Conservation (phyloP, 2,113 vertebrate genomes). For the Nothocercus nigrocapillus region DNA sequence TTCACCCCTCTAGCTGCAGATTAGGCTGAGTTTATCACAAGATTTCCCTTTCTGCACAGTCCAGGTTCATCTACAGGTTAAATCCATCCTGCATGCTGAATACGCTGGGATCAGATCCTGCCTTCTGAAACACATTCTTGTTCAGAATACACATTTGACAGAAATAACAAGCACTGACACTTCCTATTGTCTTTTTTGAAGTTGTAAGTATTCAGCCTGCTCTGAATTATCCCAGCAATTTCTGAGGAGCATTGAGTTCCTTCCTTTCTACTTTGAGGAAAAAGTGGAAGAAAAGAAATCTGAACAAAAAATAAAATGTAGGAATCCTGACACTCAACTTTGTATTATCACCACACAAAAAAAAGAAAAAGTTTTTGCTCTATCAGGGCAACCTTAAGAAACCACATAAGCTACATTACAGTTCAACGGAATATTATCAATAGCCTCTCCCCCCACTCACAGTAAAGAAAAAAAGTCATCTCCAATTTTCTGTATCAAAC, state of each 20-base stretch:
- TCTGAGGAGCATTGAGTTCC: neutral
- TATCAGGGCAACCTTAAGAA: neutral
- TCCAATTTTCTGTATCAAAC: neutral
- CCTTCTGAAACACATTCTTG: neutral
- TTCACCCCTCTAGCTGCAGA: neutral
- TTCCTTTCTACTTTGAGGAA: neutral
- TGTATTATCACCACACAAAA: neutral
- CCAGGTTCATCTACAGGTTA: neutral
- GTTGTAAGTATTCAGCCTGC: neutral
- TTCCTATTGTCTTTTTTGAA: fast-evolving
- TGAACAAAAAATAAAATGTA: neutral
- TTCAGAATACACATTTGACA: neutral
- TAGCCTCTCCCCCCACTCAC: neutral
- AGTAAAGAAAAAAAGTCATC: neutral
- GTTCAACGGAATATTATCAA: fast-evolving
- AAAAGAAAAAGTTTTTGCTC: neutral
- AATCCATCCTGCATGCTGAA: neutral
- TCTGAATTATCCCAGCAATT: neutral
- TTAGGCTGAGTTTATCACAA: neutral
- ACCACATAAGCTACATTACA: neutral
- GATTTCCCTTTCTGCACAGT: neutral
- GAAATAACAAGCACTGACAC: fast-evolving
- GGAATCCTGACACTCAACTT: neutral
- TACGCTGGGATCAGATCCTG: neutral
- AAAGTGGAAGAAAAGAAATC: neutral